These are phyloP conservation scores for Paracyclopina nana DNA, from an alignment of 1,140 invertebrate genomes.

Conservation along the genomic window DNA sequence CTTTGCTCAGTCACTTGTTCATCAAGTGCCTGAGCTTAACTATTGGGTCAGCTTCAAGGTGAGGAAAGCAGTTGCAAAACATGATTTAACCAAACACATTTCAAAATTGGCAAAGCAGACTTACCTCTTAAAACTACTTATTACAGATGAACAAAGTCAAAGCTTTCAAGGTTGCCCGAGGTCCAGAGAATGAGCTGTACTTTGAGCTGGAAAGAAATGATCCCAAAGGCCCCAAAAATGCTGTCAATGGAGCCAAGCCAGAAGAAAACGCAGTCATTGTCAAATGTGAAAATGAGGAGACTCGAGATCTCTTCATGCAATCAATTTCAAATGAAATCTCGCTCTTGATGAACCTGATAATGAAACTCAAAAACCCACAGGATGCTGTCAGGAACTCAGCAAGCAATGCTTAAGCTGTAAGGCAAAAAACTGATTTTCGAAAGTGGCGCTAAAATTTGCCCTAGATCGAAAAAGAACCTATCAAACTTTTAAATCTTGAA, in stretches of 20 bases:
- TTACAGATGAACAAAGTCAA: neutral
- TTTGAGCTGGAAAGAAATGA: neutral
- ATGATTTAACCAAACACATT: no score
- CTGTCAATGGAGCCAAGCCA: neutral
- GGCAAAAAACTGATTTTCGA: no score
- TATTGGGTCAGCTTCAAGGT: neutral
- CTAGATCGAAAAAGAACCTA: no score
- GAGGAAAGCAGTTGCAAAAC: neutral
- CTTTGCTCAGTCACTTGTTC: neutral
- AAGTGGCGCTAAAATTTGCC: no score
- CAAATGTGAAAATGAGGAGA: neutral
- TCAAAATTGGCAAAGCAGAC: neutral
- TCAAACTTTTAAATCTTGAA: no score
- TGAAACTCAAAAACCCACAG: constrained; percentile 17
- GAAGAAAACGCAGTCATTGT: neutral
- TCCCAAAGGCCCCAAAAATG: neutral
- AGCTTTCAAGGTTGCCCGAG: neutral
- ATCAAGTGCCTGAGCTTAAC: neutral
- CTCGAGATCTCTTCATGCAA: neutral
- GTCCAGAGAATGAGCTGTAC: neutral
- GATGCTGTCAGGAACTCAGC: no score
- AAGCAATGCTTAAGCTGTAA: no score
- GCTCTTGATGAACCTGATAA: neutral
- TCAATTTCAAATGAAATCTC: neutral
- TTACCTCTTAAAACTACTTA: neutral